phyloP scores from a whole-genome alignment of 2,797 vertebrate genomes.

The Muscicapa striata region DNA sequence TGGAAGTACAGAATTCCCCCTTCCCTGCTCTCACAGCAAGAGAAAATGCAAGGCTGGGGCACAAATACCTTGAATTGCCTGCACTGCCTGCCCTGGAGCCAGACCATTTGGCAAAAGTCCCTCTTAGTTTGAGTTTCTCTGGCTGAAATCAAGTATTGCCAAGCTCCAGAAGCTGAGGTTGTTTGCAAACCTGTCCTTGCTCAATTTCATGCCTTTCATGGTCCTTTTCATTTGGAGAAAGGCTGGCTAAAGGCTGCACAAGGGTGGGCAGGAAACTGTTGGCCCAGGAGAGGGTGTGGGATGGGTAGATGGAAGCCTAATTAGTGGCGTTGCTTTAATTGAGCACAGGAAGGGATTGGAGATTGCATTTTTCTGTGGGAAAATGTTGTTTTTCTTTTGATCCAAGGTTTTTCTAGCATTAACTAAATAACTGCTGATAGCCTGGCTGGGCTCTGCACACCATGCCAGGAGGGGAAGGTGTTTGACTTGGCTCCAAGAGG shows the following conservation, averaged over 20 bases:
- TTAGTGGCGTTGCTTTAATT: neutral
- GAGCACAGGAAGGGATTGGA: neutral
- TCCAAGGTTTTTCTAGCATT: neutral
- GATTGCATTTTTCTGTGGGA: neutral
- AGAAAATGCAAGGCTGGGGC: neutral
- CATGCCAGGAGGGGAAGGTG: neutral
- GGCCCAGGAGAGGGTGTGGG: neutral
- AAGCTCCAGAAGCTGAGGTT: neutral
- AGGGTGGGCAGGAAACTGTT: neutral
- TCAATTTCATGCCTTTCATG: neutral
- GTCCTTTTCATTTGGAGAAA: neutral
- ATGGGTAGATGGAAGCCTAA: neutral
- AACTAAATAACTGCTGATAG: neutral
- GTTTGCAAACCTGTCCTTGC: neutral
- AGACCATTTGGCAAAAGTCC: neutral
- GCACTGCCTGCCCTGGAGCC: rapidly evolving
- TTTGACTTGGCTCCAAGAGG: neutral
- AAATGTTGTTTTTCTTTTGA: neutral
- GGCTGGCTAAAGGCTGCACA: neutral
- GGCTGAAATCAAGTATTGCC: neutral
- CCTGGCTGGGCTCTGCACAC: neutral
- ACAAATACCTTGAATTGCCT: neutral
- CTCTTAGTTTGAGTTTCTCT: neutral
- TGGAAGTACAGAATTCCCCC: rapidly evolving
- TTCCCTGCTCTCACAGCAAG: neutral